A percentile compares a stretch with the other conserved stretches of the same genome.
These are phyloP conservation scores for Platerodrilus igneus DNA, from an alignment of 2,888 invertebrate genomes.

Conservation along the genomic window DNA sequence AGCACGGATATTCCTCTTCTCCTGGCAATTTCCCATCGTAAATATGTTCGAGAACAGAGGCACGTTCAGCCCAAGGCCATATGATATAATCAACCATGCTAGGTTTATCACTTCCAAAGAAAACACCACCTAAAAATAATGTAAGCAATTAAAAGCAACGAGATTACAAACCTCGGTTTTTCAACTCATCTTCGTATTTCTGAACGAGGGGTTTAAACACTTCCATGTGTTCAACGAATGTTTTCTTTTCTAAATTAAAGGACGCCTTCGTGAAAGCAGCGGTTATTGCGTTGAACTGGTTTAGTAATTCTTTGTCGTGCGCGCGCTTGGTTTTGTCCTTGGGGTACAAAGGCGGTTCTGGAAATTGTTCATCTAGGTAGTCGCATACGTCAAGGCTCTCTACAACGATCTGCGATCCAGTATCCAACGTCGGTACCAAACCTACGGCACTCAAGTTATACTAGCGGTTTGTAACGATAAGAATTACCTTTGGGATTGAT, in stretches of 20 bases:
- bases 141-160: neutral
- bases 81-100: slow-evolving; percentile 37
- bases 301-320: slow-evolving; percentile 37
- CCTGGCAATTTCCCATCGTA: slow-evolving; percentile 29
- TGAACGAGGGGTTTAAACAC: neutral
- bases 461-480: no score
- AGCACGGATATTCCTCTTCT: slow-evolving; percentile 2
- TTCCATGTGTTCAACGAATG: neutral
- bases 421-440: slow-evolving; percentile 49
- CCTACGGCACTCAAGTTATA: no score
- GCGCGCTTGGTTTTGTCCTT: slow-evolving; percentile 42
- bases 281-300: slow-evolving; percentile 29
- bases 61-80: slow-evolving; percentile 44
- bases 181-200: slow-evolving; percentile 2
- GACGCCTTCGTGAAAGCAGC: neutral
- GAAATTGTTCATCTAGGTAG: slow-evolving; percentile 54
- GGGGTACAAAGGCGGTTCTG: slow-evolving; percentile 49
- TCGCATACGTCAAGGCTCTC: slow-evolving; percentile 54
- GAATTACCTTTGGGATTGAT: slow-evolving; percentile 56
- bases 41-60: slow-evolving; percentile 31
- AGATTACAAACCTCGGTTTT: slow-evolving; percentile 1
- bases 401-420: slow-evolving; percentile 47
- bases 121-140: slow-evolving; percentile 5
- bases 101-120: slow-evolving; percentile 12
- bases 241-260: neutral